These are phyloP conservation scores for Pantherophis alleghaniensis DNA, from an alignment of 2,797 vertebrate genomes.

Conservation along the genomic window DNA sequence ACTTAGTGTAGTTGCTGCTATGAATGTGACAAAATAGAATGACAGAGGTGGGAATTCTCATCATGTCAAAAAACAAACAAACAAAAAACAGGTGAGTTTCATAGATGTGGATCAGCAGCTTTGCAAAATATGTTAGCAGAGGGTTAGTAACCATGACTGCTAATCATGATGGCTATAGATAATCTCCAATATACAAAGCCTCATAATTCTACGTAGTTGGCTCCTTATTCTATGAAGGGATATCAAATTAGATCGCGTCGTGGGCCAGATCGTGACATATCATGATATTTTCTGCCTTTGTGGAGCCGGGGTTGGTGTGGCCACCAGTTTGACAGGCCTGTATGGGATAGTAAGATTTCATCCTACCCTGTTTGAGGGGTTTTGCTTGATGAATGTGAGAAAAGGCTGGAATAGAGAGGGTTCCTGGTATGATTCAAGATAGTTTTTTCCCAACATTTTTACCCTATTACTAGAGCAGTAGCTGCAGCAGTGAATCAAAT, in stretches of 20 bases:
- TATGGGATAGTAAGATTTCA: neutral
- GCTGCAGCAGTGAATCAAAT: neutral
- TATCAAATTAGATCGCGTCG: too few relatives aligned
- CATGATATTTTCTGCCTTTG: too few relatives aligned
- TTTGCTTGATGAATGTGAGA: neutral
- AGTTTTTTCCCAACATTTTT: neutral
- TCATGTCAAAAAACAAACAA: neutral
- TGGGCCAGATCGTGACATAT: too few relatives aligned
- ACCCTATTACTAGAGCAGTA: neutral
- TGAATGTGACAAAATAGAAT: neutral
- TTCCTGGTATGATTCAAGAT: neutral
- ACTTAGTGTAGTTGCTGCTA: neutral
- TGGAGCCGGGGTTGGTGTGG: too few relatives aligned
- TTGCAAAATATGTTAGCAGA: neutral
- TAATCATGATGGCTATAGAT: neutral
- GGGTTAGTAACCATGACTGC: neutral
- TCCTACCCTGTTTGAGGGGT: neutral
- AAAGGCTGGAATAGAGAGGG: neutral
- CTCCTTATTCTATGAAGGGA: neutral
- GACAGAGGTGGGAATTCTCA: neutral
- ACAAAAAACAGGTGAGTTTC: neutral
- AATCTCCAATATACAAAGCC: neutral
- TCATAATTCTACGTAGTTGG: neutral
- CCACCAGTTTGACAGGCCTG: too few relatives aligned
- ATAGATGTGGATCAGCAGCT: neutral